A percentile compares a stretch with the other conserved stretches of the same genome.
phyloP scores from a whole-genome alignment of 2,888 invertebrate species.

The Halictus ligatus region DNA sequence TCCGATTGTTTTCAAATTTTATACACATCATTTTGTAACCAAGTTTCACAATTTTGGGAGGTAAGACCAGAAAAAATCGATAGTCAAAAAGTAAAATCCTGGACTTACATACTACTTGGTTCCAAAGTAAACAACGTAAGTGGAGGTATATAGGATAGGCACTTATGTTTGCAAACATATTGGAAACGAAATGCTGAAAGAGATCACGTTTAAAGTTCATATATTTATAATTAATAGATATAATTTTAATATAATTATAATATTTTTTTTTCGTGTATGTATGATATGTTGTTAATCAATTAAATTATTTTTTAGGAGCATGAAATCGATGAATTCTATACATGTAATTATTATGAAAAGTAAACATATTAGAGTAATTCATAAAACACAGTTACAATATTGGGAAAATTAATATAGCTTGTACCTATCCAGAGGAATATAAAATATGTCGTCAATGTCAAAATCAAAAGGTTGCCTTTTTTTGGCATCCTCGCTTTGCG shows the following conservation, averaged over 20 bases:
- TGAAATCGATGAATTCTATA: not conserved
- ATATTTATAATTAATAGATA: too few relatives aligned
- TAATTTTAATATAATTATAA: not conserved
- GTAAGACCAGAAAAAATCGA: not conserved
- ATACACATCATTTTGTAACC: not conserved
- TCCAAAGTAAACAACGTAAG: too few relatives aligned
- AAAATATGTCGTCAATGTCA: conserved; percentile 63
- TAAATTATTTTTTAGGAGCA: not conserved
- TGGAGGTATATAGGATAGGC: not conserved
- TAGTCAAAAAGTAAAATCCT: too few relatives aligned
- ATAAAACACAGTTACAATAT: not conserved
- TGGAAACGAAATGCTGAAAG: too few relatives aligned
- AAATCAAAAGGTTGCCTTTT: conserved; percentile 79
- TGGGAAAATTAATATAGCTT: not conserved
- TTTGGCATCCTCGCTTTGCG: conserved; percentile 86
- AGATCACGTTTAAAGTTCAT: too few relatives aligned
- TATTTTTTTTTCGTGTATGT: not conserved
- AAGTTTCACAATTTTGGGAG: not conserved
- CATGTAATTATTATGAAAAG: not conserved
- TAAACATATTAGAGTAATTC: not conserved
- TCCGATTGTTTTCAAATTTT: not conserved
- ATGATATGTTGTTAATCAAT: not conserved
- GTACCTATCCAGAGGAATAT: not conserved
- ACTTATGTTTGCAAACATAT: too few relatives aligned
- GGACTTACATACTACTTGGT: too few relatives aligned